phyloP scores from a whole-genome alignment of 2,888 invertebrate species.

The Drosophila heteroneura region DNA sequence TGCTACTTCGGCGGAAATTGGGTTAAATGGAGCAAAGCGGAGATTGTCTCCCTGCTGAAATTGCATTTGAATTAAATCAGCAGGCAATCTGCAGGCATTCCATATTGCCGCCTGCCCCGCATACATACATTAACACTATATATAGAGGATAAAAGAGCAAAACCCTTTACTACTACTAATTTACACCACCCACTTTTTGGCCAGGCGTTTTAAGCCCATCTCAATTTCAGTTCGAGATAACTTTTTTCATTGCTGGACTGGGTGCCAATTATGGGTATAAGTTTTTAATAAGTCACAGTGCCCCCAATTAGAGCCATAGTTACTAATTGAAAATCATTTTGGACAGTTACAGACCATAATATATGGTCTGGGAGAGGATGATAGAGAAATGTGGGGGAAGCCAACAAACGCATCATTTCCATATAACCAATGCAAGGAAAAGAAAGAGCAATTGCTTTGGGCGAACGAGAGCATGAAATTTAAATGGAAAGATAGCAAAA shows the following conservation, averaged over 20 bases:
- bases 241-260: slow-evolving; percentile 34
- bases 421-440: slow-evolving; percentile 20
- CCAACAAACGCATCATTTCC: slow-evolving; percentile 24
- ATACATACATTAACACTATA: not conserved
- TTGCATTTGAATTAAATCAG: slow-evolving; percentile 69
- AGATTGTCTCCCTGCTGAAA: slow-evolving; percentile 63
- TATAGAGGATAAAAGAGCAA: not conserved
- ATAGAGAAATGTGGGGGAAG: too few species aligned
- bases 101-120: slow-evolving; percentile 21
- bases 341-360: not conserved
- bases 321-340: slow-evolving; percentile 45
- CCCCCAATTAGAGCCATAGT: slow-evolving; percentile 51
- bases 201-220: not conserved
- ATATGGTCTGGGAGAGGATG: not conserved
- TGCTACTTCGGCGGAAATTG: slow-evolving; percentile 65
- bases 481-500: not conserved
- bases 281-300: slow-evolving; percentile 61
- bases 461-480: slow-evolving; percentile 11
- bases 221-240: slow-evolving; percentile 5
- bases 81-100: slow-evolving; percentile 64
- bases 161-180: not conserved
- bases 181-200: not conserved
- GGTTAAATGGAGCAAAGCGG: slow-evolving; percentile 67
- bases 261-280: slow-evolving; percentile 56
- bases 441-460: not conserved